A percentile compares a stretch with the other conserved stretches of the same genome.
phyloP scores from a whole-genome alignment of 1,140 invertebrate genomes.

The Caenorhabditis latens region DNA sequence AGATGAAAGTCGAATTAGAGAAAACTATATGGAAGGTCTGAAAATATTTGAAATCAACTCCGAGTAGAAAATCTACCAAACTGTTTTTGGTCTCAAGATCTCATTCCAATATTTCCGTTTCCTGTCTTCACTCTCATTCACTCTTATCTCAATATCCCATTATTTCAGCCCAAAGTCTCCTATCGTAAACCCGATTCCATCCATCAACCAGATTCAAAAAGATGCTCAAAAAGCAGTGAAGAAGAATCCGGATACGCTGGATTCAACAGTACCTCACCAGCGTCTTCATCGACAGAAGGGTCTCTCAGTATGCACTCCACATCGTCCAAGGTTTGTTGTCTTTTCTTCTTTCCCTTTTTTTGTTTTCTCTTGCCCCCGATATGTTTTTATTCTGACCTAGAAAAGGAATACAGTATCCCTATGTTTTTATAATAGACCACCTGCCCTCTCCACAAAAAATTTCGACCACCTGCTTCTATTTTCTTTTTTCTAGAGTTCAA shows the following conservation, averaged over 20 bases:
- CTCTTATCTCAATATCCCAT: background rate
- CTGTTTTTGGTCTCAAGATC: too few relatives aligned
- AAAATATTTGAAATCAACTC: too few relatives aligned
- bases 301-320: conserved; percentile 46
- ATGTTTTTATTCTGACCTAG: background rate
- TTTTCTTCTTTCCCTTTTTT: background rate
- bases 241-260: conserved; percentile 64
- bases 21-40: too few relatives aligned
- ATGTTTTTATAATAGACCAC: background rate
- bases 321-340: conserved; percentile 35
- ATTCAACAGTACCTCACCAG: conserved; percentile 59
- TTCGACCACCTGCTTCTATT: background rate
- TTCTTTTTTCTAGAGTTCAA: conserved; percentile 17
- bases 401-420: background rate
- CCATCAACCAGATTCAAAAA: conserved; percentile 23
- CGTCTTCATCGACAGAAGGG: conserved; percentile 52
- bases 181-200: conserved; percentile 21
- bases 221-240: conserved; percentile 66
- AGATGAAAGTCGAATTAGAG: too few relatives aligned
- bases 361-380: background rate
- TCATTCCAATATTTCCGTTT: too few relatives aligned
- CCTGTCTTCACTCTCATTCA: too few relatives aligned
- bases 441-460: background rate
- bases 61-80: too few relatives aligned
- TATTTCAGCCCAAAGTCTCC: conserved; percentile 25